phyloP scores from a whole-genome alignment of 2,888 invertebrate genomes.

The Micoletzkya japonica region DNA sequence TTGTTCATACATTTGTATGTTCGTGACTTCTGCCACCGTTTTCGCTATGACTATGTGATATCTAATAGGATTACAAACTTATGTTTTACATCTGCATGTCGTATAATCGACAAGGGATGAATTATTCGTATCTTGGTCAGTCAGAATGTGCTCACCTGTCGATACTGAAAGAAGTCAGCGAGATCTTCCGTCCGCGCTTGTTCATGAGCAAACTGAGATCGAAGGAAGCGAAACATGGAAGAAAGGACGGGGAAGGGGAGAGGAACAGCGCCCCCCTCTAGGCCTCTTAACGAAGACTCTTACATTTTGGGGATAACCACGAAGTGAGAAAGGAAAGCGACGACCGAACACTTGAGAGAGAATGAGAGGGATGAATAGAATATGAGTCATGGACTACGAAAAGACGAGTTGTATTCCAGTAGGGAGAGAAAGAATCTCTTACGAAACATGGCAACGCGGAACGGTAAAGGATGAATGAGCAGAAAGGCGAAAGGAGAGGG shows the following conservation, averaged over 20 bases:
- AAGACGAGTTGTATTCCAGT: too few relatives aligned
- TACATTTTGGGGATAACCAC: not conserved
- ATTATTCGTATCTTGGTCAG: too few relatives aligned
- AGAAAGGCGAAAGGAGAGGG: not conserved
- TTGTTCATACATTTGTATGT: too few relatives aligned
- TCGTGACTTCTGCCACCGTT: too few relatives aligned
- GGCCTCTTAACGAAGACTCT: not conserved
- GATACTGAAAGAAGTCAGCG: conserved; percentile 20
- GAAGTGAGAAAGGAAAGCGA: not conserved
- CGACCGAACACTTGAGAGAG: not conserved
- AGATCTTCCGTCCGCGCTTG: conserved; percentile 25
- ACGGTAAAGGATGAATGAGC: not conserved
- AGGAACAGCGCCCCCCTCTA: not conserved
- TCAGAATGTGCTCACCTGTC: conserved; percentile 10
- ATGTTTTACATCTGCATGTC: too few relatives aligned
- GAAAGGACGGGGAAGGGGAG: not conserved
- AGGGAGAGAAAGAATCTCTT: not conserved
- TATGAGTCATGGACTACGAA: too few relatives aligned
- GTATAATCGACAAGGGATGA: too few relatives aligned
- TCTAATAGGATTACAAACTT: too few relatives aligned
- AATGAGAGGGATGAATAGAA: not conserved
- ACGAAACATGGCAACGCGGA: not conserved
- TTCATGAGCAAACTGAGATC: conserved; percentile 24
- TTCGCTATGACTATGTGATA: too few relatives aligned
- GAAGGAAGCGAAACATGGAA: conserved; percentile 28